Evolutionary conservation across 2,888 invertebrate genomes (phyloP), one percentile per base, ranked within the genome.

Genomic region (Herminia tarsipennalis): DNA sequence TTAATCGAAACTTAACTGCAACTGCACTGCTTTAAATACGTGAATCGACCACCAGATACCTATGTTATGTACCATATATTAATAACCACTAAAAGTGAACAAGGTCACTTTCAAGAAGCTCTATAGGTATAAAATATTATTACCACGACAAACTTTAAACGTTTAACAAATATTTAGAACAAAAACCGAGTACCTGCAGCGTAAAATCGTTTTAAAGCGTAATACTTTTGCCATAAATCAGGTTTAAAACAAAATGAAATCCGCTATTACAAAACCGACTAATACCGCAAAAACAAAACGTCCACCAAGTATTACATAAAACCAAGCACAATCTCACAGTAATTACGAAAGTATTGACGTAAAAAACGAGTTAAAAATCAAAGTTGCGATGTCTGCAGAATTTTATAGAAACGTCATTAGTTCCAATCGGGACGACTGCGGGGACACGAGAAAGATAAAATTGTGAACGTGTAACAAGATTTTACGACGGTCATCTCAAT

Each of bases 401-500:
- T 54, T 61, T 42, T 52, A 61, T 56, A 63, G 55, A 62, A 65
- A 56, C 48, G 57, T 63, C 60, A 66, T 69, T 59, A 64, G 64
- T 63, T 64, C 41, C 58, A 69, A 70, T 70, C 59, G 50, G 40
- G 41, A 34, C 49, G 56, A 56, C 45, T 45, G 62, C 48, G 43
- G 56, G 42, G 42, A 43, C 55, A 45, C 51, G 59, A 53, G 58
- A 61, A 57, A 68, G 78, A 77, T 74, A 68, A 73, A 66, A 76
- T 70, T 73, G 71, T 63, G 53, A 67, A 63, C 68, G 60, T 71
- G 65, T 74, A 76, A 77, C 78, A 62, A 76, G 78, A 72, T 77
- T 78, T 76, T 68, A 70, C 71, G 67, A 70, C 73, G 78, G 73
- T 67, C 78, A 72, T 72, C 78, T 78, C 83, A 80, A 84, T 83